Evolutionary conservation across 2,888 invertebrate species (phyloP), one percentile per base, ranked within the genome.

Genomic region (Mayetiola destructor): DNA sequence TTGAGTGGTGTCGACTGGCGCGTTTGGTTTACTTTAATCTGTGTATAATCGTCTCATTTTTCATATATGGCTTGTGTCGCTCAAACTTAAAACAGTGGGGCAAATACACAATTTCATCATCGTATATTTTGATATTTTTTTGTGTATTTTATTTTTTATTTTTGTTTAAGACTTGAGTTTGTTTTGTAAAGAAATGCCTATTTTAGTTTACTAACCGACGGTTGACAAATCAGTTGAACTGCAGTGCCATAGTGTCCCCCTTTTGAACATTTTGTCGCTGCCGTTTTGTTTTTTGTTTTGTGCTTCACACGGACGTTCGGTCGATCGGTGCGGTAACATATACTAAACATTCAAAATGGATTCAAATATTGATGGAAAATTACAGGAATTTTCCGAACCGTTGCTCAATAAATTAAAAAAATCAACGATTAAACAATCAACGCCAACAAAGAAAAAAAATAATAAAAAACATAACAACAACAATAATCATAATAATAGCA

Each of bases 401-500:
- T 48, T 48, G 27, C n/a, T 48, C 23, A 27, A 2, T n/a, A 27
- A 23, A 48, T 27, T 48, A n/a, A 48, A 48, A 48, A 23, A 48
- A 9, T 16, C 48, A n/a, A 8, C 2, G 1, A n/a, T 48, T 6
- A 40, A 55, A 35, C 8, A 27, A n/a, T 32, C 39, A 54, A 12
- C 9, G 29, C 9, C 21, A 18, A 20, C 21, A n/a, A 55, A 55
- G 8, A 12, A 54, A 30, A 57, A 40, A 54, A 39, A 57, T 12
- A 18, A 39, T 20, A 29, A 21, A 4, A 9, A 29, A n/a, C 16
- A 29, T 27, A 53, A 16, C n/a, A 12, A 53, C 27, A 52, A 29
- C 4, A 53, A 53, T 53, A 27, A 37, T 27, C 14, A 36, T 16
- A 37, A 55, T 37, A 27, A 37, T 37, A 55, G 48, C n/a, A n/a